A percentile compares a stretch with the other conserved stretches of the same genome.
Evolutionary conservation across 2,888 invertebrate genomes (phyloP).

Genomic region (Lasiommata megera): DNA sequence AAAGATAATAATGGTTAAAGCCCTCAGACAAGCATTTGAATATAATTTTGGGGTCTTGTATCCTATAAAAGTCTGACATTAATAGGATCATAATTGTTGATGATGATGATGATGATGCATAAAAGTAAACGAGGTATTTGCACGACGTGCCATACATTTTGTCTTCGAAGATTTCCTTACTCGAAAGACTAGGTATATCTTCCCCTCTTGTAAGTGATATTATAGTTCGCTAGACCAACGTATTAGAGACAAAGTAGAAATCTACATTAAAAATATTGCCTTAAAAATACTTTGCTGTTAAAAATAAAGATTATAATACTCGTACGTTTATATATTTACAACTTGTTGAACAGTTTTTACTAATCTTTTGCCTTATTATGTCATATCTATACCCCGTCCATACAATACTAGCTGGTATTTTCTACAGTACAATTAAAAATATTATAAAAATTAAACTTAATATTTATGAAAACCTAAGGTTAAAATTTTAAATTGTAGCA

Average conservation of each 20-base stretch:
- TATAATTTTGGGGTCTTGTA: too few relatives aligned
- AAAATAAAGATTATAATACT: not conserved
- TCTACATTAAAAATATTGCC: not conserved
- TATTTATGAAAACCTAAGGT: not conserved
- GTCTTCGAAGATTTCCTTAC: too few relatives aligned
- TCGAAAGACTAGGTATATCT: too few relatives aligned
- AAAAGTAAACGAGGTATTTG: too few relatives aligned
- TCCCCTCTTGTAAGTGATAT: too few relatives aligned
- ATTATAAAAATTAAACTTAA: not conserved
- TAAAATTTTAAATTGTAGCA: not conserved
- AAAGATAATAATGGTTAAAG: too few relatives aligned
- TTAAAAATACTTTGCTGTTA: not conserved
- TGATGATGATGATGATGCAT: too few relatives aligned
- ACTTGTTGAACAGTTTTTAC: not conserved
- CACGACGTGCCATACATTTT: too few relatives aligned
- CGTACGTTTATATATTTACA: not conserved
- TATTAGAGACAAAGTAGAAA: not conserved
- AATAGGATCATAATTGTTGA: too few relatives aligned
- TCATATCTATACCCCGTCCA: conserved; percentile 33
- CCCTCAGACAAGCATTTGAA: too few relatives aligned
- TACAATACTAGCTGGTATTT: conserved; percentile 16
- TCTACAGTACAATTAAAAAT: conserved; percentile 21
- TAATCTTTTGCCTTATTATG: not conserved
- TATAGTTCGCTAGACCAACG: not conserved
- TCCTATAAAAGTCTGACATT: too few relatives aligned